Evolutionary conservation across 1,140 invertebrate genomes (phyloP), one percentile per base, ranked within the genome.

Genomic region (Homarus americanus): DNA sequence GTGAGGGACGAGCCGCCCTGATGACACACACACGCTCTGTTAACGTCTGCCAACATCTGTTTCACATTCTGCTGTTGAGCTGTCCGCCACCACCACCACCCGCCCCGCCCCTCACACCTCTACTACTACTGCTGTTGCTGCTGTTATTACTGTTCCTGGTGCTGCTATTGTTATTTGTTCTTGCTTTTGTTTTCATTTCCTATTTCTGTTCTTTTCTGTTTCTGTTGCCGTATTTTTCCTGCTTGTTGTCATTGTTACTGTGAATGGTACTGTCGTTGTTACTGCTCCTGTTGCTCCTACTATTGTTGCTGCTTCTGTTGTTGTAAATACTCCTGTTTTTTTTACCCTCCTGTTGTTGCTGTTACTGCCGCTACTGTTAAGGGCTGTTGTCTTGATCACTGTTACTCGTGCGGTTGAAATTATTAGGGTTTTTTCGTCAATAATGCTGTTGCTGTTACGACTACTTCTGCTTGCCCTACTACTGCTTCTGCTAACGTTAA

Each of bases 31-130:
- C 76, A 41, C 15, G 20, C 36, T 49, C 76, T 28, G 40, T 32
- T 49, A 79, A n/a, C 76, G 2, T 44, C 9, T n/a, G 76, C 40
- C 28, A 79, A 41, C 76, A 79, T 79, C n/a, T 79, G 76, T 28
- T 49, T 79, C 76, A 20, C 76, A 49, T 28, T 79, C 17, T 49
- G 76, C 28, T 49, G 63, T 32, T 69, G 63, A 69, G 28, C 63
- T 32, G 1, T 32, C 58, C 20, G 58, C 24, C 20, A 15, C 12
- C 20, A 10, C 44, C 44, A 49, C 9, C 44, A 49, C 44, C 44
- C 15, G 44, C n/a, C 58, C 3, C 58, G 12, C 20, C 12, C 36
- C 41, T 76, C 75, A 76, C 72, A 20, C 75, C 36, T 40, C 40
- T 20, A 10, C 24, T 41, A 10, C n/a, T 69, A 28, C 12, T 58